Evolutionary conservation across 2,888 invertebrate genomes (phyloP), one percentile per base, ranked within the genome.

Genomic region (Scaptodrosophila latifasciaeformis): DNA sequence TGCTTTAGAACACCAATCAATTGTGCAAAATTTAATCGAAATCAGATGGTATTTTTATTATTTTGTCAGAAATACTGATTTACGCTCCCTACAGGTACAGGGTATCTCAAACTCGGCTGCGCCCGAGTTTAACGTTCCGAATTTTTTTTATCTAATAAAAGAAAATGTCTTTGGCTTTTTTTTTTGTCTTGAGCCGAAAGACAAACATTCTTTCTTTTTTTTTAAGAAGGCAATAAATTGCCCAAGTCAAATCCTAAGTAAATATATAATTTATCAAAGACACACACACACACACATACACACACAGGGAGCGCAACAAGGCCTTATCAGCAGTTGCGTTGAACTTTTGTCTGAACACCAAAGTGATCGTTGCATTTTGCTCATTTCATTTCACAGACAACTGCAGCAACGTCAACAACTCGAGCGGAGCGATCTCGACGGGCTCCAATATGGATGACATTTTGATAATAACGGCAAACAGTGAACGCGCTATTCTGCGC

Each of bases 401-500:
- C 83, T 85, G 85, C 65, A 84, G 83, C 62, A 83, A 77, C 71
- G 79, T 70, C 67, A 83, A 76, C 83, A 83, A 79, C 77, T 59
- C 81, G 19, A 74, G 67, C 65, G 70, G 74, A 63, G 49, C 67
- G 50, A 50, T 50, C 53, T 65, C 62, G 56, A 65, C 67, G 53
- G 77, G 72, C 54, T 82, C 80, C 67, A 90, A 90, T 83, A 92
- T 93, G 90, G 93, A 94, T 86, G 94, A 94, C 84, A 93, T 95
- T 64, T 88, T 94, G 55, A 92, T 95, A 81, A 87, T 95, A 57
- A 94, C 93, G 82, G 91, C 93, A 74, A 91, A 91, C 56, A 94
- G 93, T 70, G 92, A 93, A 46, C 92, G 93, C 66, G 93, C 94
- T 59, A 90, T 90, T 18, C 86, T 93, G 48, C 93, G 95, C 92